Evolutionary conservation across 2,113 vertebrate species (phyloP).

Genomic region (Pseudonaja textilis): DNA sequence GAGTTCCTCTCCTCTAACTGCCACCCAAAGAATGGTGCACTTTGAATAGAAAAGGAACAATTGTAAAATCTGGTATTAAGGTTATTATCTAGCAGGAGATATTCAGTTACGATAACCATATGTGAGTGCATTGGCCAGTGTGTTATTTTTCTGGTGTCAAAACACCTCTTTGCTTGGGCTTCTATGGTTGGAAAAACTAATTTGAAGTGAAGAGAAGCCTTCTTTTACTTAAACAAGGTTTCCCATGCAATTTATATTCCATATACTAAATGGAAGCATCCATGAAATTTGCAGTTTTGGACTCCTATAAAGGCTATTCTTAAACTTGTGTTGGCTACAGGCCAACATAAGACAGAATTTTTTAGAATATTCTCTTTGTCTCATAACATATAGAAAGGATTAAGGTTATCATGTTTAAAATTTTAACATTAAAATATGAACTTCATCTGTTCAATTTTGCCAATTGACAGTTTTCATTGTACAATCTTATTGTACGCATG

Average conservation of each 20-base stretch:
- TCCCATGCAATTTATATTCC: background rate
- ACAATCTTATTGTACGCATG: no score
- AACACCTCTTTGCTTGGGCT: background rate
- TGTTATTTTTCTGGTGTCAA: background rate
- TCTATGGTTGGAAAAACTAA: background rate
- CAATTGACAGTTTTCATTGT: background rate
- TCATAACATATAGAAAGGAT: background rate
- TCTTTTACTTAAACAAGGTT: background rate
- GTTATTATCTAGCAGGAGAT: background rate
- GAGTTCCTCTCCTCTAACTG: conserved; percentile 46
- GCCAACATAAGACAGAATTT: background rate
- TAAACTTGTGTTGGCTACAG: background rate
- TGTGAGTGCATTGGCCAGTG: background rate
- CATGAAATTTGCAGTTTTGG: background rate
- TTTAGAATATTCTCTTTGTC: background rate
- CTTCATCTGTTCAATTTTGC: background rate
- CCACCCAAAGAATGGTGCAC: conserved; percentile 35
- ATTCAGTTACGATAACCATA: background rate
- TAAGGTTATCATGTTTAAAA: background rate
- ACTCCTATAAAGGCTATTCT: background rate
- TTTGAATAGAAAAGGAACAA: background rate
- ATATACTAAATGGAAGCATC: background rate
- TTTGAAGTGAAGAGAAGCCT: background rate
- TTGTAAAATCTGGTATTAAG: background rate
- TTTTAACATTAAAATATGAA: background rate